These are phyloP conservation scores for Orchesellides sinensis DNA, from an alignment of 2,888 invertebrate genomes.

Conservation along the genomic window DNA sequence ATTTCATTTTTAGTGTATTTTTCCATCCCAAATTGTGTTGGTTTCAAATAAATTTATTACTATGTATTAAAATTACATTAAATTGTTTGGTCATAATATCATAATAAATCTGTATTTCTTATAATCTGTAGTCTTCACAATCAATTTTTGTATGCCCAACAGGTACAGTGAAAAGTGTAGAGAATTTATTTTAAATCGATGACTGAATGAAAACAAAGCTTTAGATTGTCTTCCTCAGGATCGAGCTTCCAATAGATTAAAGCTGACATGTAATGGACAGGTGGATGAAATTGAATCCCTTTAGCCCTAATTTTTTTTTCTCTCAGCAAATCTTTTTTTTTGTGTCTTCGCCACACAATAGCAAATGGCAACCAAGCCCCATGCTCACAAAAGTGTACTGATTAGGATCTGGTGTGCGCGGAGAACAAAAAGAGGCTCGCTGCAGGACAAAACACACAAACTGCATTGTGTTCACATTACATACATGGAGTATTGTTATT, in stretches of 20 bases:
- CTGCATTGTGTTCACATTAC: slow-evolving; percentile 36
- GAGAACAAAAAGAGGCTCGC: slow-evolving; percentile 23
- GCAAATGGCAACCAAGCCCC: background rate
- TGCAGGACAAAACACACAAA: slow-evolving; percentile 50
- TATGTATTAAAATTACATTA: no score
- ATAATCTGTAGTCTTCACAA: no score
- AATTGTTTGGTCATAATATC: no score
- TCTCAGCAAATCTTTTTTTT: background rate
- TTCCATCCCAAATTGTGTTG: no score
- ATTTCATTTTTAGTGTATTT: no score
- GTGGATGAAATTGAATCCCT: slow-evolving; percentile 57
- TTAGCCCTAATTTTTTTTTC: background rate
- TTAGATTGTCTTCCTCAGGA: background rate
- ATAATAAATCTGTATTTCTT: no score
- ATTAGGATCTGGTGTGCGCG: slow-evolving; percentile 16
- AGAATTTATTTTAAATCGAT: background rate
- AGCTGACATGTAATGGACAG: slow-evolving; percentile 52
- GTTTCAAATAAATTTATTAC: no score
- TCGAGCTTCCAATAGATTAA: slow-evolving; percentile 44
- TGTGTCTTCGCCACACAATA: background rate
- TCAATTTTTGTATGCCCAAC: background rate
- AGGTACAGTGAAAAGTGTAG: background rate
- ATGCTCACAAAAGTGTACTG: background rate
- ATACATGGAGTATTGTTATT: background rate
- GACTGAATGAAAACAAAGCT: background rate